Base-by-base conservation (phyloP, 2,888 invertebrate species). In the Pachliopta kotzebuea region DNA sequence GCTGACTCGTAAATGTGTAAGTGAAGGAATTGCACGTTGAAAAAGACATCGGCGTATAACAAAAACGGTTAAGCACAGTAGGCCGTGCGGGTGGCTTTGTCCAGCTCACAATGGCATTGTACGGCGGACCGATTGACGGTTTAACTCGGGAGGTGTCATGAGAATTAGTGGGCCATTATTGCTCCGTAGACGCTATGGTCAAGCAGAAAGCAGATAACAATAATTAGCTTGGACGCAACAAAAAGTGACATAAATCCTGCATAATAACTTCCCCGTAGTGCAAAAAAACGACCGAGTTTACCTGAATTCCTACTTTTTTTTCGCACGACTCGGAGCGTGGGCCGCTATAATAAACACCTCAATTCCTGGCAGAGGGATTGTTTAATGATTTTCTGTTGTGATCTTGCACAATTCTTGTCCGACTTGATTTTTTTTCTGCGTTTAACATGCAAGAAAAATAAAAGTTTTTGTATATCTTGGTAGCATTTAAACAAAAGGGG, bases 191-290 rank as follows among this genome's bases (percentile, higher is more conserved):
- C 73, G 81, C 83, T 75, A 80, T 84, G 87, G 90, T 90, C 86
- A 89, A 87, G 85, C 86, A 83, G 84, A 85, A 85, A 85, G 81
- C 75, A 86, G 91, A 90, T 91, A 91, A 90, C 89, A 91, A 90
- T 90, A 90, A 91, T 91, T 91, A 90, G 88, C 81, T 88, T 73
- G 85, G 85, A 88, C 84, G 77, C 74, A 76, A 84, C 86, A 90
- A 90, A 91, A 91, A 91, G 85, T 89, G 90, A 89, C 90, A 91
- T 90, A 90, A 90, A 91, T 91, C 89, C 88, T 83, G 85, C 87
- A 90, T 90, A 90, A 90, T 91, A 90, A 90, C 87, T 85, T 83
- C 83, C 77, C 73, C 72, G 72, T 73, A 77, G 73, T 81, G 83
- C 84, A 89, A 89, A 89, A n/a, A 90, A 88, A 84, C 75, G 71